Base-by-base conservation (phyloP, 2,113 vertebrate species). In the Petaurus breviceps region DNA sequence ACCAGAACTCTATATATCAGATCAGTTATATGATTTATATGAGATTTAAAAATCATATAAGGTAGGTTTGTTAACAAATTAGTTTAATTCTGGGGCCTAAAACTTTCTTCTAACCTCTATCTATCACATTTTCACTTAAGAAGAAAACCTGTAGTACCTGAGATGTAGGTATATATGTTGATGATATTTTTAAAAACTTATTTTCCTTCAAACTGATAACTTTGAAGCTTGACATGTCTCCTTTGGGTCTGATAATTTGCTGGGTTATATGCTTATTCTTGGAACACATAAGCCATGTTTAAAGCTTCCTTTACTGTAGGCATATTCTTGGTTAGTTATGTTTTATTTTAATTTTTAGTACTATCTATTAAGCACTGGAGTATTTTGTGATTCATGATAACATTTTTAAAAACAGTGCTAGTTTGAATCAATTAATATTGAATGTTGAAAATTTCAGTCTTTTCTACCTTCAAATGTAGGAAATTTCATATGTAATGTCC, bases 11-110 rank as follows among this genome's bases (percentile, higher is more conserved):
- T 89, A 0, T 94, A 26, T 93, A 93, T 51, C 37, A 1, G 0
- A 77, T n/a, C 37, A 77, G 14, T 61, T 26, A 61, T 95, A 96
- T 92, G 77, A 94, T 90, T 97, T 68, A 46, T 93, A 54, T 53
- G 90, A 57, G 26, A 95, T 52, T 77, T 61, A 53, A 77, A 91
- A 92, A 92, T 93, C 93, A 52, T 55, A 89, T 92, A 91, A 95
- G 26, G 37, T 51, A 91, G 68, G 61, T 95, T 84, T 91, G 89
- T 37, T 94, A 55, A 68, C 23, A 94, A 37, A 77, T 61, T 94
- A 92, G 89, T 90, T 19, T 93, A 37, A 19, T 96, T 0, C 84
- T 10, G 47, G 25, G 14, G 92, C 53, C 22, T 28, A 51, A 90
- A 92, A 89, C 92, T 77, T 77, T 37, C 6, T 68, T 77, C 37